These are phyloP conservation scores for Linnaemya vulpina DNA, from an alignment of 2,888 invertebrate species.

Conservation along the genomic window DNA sequence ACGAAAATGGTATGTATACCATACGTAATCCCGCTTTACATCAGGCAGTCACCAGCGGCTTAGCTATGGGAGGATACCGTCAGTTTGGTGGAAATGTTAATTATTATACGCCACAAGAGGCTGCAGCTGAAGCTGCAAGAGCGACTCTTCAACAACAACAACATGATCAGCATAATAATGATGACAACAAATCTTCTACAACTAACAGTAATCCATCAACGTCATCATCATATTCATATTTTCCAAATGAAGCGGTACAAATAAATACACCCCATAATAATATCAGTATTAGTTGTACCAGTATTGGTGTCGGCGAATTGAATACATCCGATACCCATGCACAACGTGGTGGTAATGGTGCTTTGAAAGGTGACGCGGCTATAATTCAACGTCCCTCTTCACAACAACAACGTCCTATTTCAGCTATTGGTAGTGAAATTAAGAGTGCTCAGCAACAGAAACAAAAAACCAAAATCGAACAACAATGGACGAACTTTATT, in stretches of 20 bases:
- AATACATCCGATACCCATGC: slow-evolving; percentile 58
- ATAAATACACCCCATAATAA: slow-evolving; percentile 78
- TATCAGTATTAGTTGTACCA: slow-evolving; percentile 80
- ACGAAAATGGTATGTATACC: slow-evolving; percentile 92
- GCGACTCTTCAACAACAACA: slow-evolving; percentile 75
- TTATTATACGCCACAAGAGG: slow-evolving; percentile 81
- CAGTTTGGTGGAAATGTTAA: slow-evolving; percentile 81
- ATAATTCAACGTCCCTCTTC: slow-evolving; percentile 78
- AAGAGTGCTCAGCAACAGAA: slow-evolving; percentile 79
- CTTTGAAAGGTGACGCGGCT: slow-evolving; percentile 79
- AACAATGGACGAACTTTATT: slow-evolving; percentile 74
- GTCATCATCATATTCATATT: slow-evolving; percentile 78
- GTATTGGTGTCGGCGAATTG: slow-evolving; percentile 73
- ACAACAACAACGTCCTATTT: slow-evolving; percentile 77
- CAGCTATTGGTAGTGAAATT: slow-evolving; percentile 83
- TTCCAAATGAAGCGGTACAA: slow-evolving; percentile 74
- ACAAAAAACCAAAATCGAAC: slow-evolving; percentile 79
- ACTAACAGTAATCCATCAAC: slow-evolving; percentile 55
- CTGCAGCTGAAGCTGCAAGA: slow-evolving; percentile 79
- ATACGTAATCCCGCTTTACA: slow-evolving; percentile 88
- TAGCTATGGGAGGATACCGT: slow-evolving; percentile 80
- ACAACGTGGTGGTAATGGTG: slow-evolving; percentile 63
- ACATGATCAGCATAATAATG: slow-evolving; percentile 36
- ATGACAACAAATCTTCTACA: slow-evolving; percentile 46
- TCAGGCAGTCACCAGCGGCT: slow-evolving; percentile 81